These are phyloP conservation scores for Aquatica leii DNA, from an alignment of 2,888 invertebrate species.

Conservation along the genomic window DNA sequence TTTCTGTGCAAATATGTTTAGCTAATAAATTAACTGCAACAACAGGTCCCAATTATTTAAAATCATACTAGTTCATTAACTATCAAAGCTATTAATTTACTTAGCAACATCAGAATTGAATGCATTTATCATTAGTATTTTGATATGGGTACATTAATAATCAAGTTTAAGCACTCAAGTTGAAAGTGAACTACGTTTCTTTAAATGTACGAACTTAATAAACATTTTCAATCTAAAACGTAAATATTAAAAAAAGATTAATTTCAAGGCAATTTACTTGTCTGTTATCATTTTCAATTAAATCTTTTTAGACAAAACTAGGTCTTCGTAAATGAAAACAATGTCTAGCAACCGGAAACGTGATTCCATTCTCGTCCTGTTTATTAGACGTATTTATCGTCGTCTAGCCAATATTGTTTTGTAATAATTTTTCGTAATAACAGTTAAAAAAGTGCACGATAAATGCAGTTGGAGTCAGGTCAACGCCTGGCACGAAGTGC, in stretches of 20 bases:
- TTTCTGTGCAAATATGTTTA: not conserved
- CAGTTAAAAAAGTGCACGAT: too few species aligned
- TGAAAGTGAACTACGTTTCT: not conserved
- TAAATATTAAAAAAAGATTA: not conserved
- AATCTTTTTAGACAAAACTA: too few species aligned
- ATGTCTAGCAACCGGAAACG: too few species aligned
- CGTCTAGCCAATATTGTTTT: too few species aligned
- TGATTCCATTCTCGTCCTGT: too few species aligned
- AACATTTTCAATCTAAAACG: not conserved
- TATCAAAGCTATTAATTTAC: conserved; percentile 10
- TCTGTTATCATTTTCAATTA: too few species aligned
- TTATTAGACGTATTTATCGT: too few species aligned
- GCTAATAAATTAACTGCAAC: not conserved
- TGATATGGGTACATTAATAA: conserved; percentile 5
- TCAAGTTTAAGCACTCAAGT: not conserved
- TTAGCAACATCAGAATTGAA: not conserved
- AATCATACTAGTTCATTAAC: conserved; percentile 8
- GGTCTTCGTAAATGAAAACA: too few species aligned
- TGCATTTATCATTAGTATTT: not conserved
- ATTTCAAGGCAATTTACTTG: too few species aligned
- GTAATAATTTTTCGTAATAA: too few species aligned
- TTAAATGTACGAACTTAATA: not conserved
- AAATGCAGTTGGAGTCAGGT: too few species aligned
- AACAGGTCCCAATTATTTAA: conserved; percentile 10
- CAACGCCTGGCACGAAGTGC: too few species aligned